Conservation (phyloP, 2,113 vertebrate species). For the Furnarius figulus region DNA sequence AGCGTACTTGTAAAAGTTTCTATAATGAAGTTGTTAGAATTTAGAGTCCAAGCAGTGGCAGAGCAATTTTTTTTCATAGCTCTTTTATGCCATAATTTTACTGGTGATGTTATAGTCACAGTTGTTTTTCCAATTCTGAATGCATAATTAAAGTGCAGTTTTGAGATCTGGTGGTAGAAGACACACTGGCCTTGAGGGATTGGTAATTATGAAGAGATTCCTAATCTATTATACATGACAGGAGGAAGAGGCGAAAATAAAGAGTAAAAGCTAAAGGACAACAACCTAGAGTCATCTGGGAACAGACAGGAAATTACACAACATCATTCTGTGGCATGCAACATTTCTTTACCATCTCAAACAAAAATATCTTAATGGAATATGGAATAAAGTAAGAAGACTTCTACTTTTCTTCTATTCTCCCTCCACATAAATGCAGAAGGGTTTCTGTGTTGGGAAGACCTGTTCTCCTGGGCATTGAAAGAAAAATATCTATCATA, state of each 20-base stretch:
- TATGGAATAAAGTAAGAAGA: neutral
- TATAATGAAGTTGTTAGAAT: neutral
- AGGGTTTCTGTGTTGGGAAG: neutral
- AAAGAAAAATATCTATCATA: neutral
- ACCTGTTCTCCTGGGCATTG: neutral
- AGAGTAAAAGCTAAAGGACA: slow-evolving; percentile 12
- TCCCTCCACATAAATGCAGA: fast-evolving
- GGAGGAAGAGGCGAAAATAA: slow-evolving; percentile 2
- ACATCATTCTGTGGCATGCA: neutral
- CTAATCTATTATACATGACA: slow-evolving; percentile 61
- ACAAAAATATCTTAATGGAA: neutral
- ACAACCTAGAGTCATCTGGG: neutral
- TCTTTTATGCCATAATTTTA: neutral
- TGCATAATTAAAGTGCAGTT: slow-evolving; percentile 41
- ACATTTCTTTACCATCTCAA: neutral
- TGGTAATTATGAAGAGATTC: slow-evolving; percentile 45
- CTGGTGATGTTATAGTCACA: neutral
- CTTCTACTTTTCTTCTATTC: neutral
- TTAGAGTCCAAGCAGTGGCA: neutral
- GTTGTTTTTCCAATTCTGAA: slow-evolving; percentile 37
- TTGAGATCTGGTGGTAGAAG: slow-evolving; percentile 39
- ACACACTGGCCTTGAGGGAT: slow-evolving; percentile 35
- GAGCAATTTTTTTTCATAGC: neutral
- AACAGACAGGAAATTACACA: neutral
- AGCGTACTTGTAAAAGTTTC: neutral